phyloP scores from a whole-genome alignment of 1,140 invertebrate genomes.

The Choristoneura fumiferana region DNA sequence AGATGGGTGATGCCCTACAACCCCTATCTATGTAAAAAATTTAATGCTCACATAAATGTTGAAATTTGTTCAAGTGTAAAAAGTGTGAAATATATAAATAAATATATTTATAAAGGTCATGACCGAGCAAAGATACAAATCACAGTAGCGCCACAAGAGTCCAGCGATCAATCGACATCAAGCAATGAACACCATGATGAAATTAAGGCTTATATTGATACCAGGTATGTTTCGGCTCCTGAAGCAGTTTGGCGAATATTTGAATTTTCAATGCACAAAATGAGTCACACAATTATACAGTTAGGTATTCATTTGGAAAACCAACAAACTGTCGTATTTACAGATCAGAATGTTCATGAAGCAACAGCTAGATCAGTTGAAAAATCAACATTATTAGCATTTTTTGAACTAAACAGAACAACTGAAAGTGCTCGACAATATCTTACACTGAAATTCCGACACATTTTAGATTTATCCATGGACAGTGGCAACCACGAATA shows the following conservation, averaged over 20 bases:
- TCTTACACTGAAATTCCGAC: constrained; percentile 23
- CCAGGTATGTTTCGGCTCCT: constrained; percentile 20
- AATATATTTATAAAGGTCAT: constrained; percentile 29
- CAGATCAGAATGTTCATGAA: constrained; percentile 1
- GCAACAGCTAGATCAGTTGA: not conserved
- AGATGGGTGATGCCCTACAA: constrained; percentile 25
- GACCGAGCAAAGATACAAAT: constrained; percentile 23
- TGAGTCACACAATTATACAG: constrained; percentile 21
- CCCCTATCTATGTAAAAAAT: constrained; percentile 30
- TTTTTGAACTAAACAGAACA: constrained; percentile 21
- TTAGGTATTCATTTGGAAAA: constrained; percentile 22
- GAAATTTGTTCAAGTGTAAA: constrained; percentile 20
- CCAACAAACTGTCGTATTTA: constrained; percentile 21
- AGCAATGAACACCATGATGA: constrained; percentile 18
- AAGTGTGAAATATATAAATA: constrained; percentile 24
- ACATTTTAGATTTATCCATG: constrained; percentile 21
- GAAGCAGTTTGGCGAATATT: constrained; percentile 27
- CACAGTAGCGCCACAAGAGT: constrained; percentile 1
- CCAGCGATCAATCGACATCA: not conserved
- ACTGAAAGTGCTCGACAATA: constrained; percentile 20
- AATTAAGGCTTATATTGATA: constrained; percentile 22
- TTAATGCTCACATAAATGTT: constrained; percentile 24
- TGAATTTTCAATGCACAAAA: constrained; percentile 24
- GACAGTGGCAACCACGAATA: constrained; percentile 22
- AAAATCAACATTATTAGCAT: constrained; percentile 26